A percentile compares a stretch with the other conserved stretches of the same genome.
These are phyloP conservation scores for Ridgeia piscesae DNA, from an alignment of 1,140 invertebrate species.

Conservation along the genomic window DNA sequence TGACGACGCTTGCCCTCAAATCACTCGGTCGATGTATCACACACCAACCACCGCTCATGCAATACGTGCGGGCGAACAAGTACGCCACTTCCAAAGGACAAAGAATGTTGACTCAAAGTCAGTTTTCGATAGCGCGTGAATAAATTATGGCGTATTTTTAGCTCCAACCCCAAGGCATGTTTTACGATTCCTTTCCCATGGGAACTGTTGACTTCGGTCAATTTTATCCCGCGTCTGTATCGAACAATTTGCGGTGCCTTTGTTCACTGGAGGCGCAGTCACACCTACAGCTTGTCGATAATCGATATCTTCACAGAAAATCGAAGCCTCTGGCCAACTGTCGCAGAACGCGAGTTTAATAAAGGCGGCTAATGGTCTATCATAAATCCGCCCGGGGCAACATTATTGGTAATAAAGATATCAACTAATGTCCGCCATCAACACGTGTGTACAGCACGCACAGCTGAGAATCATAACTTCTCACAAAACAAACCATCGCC, in stretches of 20 bases:
- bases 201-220: background rate
- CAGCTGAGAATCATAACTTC: background rate
- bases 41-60: background rate
- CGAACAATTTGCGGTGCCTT: background rate
- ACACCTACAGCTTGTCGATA: background rate
- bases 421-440: background rate
- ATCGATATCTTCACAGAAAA: background rate
- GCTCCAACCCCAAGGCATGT: background rate
- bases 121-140: background rate
- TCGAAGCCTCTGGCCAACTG: background rate
- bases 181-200: background rate
- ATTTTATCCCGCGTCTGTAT: background rate
- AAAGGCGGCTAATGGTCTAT: background rate
- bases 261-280: background rate
- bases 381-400: background rate
- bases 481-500: background rate
- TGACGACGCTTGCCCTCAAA: background rate
- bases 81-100: background rate
- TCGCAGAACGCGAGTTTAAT: background rate
- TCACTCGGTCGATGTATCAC: background rate
- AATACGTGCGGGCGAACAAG: background rate
- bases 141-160: background rate
- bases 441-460: background rate
- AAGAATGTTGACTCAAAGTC: background rate
- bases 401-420: background rate